A percentile compares a stretch with the other conserved stretches of the same genome.
Evolutionary conservation across 2,888 invertebrate species (phyloP).

Genomic region (Drosophila borealis): DNA sequence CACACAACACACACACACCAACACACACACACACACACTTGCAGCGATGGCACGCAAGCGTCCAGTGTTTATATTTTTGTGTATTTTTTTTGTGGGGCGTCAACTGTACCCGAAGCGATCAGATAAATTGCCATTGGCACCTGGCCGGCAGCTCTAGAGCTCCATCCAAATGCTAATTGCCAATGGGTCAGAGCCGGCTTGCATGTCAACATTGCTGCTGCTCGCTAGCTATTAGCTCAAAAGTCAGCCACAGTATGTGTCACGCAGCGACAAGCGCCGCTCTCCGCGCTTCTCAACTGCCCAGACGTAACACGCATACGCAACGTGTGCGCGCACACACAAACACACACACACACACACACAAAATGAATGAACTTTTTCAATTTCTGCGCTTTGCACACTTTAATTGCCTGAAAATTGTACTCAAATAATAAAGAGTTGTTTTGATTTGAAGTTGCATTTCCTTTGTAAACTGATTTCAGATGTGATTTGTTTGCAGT

Average conservation of each 20-base stretch:
- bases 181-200: slow-evolving; percentile 71
- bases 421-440: neutral
- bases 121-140: slow-evolving; percentile 69
- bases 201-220: slow-evolving; percentile 57
- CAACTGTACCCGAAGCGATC: slow-evolving; percentile 59
- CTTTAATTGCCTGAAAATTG: neutral
- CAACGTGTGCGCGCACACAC: slow-evolving; percentile 32
- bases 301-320: slow-evolving; percentile 48
- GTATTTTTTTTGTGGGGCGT: slow-evolving; percentile 34
- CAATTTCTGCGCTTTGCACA: neutral
- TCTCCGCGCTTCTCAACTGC: slow-evolving; percentile 30
- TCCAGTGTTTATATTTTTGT: slow-evolving; percentile 19
- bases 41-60: slow-evolving; percentile 61
- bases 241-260: slow-evolving; percentile 71
- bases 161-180: slow-evolving; percentile 73
- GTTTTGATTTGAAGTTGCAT: neutral
- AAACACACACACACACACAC: slow-evolving; percentile 3
- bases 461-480: neutral
- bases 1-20: slow-evolving; percentile 46
- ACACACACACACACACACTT: slow-evolving; percentile 19
- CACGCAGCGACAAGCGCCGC: slow-evolving; percentile 60
- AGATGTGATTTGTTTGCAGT: too few species aligned
- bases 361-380: neutral
- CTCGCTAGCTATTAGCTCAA: slow-evolving; percentile 66
- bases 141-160: slow-evolving; percentile 38